Conservation (phyloP, 2,888 invertebrate species). For the Stegana nigrithorax region DNA sequence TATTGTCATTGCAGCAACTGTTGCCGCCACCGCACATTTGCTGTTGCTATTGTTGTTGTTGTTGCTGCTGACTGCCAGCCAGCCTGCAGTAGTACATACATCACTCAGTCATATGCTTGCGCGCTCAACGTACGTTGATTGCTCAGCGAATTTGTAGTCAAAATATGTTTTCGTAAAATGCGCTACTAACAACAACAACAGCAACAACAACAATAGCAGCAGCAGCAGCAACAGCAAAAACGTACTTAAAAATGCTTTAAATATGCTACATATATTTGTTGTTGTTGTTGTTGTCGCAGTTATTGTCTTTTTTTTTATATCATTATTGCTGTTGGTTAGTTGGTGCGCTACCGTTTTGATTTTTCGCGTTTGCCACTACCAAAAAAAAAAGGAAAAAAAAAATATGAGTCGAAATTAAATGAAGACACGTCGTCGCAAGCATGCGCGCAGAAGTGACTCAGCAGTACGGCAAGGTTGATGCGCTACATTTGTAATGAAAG, state of each 20-base stretch:
- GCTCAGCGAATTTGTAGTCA: constrained; percentile 57
- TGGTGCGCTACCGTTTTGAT: constrained; percentile 6
- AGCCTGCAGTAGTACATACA: constrained; percentile 32
- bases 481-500: no score
- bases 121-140: constrained; percentile 26
- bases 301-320: background rate
- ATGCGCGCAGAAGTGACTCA: background rate
- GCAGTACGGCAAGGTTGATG: background rate
- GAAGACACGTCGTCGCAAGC: background rate
- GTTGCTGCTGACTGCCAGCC: constrained; percentile 13
- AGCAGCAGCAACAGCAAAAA: constrained; percentile 1
- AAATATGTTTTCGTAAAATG: constrained; percentile 54
- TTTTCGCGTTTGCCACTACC: background rate
- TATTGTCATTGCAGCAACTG: constrained; percentile 50
- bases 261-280: background rate
- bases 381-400: background rate
- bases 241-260: no score
- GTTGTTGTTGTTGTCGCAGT: background rate
- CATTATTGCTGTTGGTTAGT: background rate
- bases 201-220: constrained; percentile 13
- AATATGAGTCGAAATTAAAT: constrained; percentile 11
- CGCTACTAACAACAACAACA: no score
- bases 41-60: constrained; percentile 22
- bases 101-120: no score
- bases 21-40: constrained; percentile 27